A percentile compares a stretch with the other conserved stretches of the same genome.
Evolutionary conservation across 1,140 invertebrate genomes (phyloP).

Genomic region (Pseudomyrmex flavicornis): DNA sequence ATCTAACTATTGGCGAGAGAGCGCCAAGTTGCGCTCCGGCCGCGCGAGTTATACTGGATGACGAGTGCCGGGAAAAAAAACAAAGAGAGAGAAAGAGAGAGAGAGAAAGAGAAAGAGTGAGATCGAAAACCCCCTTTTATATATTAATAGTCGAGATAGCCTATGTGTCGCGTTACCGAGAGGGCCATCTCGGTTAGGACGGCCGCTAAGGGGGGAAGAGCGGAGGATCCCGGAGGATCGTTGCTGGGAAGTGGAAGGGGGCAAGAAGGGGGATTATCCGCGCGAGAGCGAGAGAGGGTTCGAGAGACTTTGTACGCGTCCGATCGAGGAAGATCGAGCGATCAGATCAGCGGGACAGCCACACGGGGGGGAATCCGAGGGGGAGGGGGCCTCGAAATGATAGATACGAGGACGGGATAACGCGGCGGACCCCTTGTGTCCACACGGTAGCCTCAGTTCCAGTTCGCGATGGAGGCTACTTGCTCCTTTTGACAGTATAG

Average conservation of each 20-base stretch:
- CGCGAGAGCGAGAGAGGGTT: constrained; percentile 70
- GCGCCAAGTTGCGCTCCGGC: constrained; percentile 43
- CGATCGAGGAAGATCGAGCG: constrained; percentile 65
- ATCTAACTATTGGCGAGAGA: constrained; percentile 65
- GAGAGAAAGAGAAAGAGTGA: too few relatives aligned
- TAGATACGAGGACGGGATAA: constrained; percentile 83
- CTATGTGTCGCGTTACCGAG: constrained; percentile 68
- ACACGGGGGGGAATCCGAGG: constrained; percentile 6
- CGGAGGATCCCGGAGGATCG: constrained; percentile 60
- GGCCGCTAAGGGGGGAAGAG: constrained; percentile 42
- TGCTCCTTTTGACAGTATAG: constrained; percentile 74
- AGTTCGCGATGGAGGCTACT: constrained; percentile 82
- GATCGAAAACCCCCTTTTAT: constrained; percentile 77
- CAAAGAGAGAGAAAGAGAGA: too few relatives aligned
- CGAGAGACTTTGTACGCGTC: constrained; percentile 63
- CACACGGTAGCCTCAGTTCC: constrained; percentile 82
- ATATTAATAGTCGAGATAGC: constrained; percentile 84
- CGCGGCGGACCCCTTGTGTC: constrained; percentile 75
- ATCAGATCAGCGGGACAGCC: constrained; percentile 59
- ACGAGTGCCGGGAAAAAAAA: constrained; percentile 82
- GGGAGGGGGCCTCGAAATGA: constrained; percentile 82
- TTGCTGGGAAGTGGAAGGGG: constrained; percentile 60
- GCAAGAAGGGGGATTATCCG: constrained; percentile 65
- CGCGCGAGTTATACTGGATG: constrained; percentile 77
- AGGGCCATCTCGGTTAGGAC: constrained; percentile 60